Evolutionary conservation across 2,113 vertebrate genomes (phyloP).

Genomic region (Plestiodon gilberti): DNA sequence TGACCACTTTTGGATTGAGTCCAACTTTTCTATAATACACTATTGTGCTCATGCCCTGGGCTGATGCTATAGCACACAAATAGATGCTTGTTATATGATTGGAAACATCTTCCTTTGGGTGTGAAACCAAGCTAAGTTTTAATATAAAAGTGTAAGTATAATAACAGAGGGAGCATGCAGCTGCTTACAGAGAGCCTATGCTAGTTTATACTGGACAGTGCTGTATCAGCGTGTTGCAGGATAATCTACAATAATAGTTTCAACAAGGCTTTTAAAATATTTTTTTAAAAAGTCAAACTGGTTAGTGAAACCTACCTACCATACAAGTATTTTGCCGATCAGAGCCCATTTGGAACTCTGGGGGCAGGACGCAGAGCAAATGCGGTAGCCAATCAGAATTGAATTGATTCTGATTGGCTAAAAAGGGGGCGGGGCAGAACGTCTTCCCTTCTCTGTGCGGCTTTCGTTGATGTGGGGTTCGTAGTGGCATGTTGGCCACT

Average conservation of each 20-base stretch:
- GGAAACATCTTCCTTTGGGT: slow-evolving; percentile 23
- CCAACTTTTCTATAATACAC: slow-evolving; percentile 23
- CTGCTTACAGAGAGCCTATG: neutral
- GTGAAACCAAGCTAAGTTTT: neutral
- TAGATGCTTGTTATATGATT: slow-evolving; percentile 23
- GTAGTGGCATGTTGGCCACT: too few relatives aligned
- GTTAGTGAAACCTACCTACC: neutral
- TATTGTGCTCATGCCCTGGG: slow-evolving; percentile 17
- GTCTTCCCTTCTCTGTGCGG: too few relatives aligned
- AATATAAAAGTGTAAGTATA: fast-evolving
- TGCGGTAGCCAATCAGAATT: too few relatives aligned
- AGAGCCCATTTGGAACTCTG: too few relatives aligned
- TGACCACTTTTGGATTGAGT: slow-evolving; percentile 11
- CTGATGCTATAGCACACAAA: slow-evolving; percentile 15
- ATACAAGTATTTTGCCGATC: neutral
- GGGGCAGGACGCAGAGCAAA: too few relatives aligned
- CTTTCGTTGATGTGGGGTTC: too few relatives aligned
- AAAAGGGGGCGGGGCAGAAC: too few relatives aligned
- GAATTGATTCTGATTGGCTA: too few relatives aligned
- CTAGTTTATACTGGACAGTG: neutral
- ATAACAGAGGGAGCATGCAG: neutral
- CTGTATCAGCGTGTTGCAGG: neutral
- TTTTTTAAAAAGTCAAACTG: neutral
- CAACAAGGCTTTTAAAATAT: neutral
- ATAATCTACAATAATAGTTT: neutral